Evolutionary conservation across 1,140 invertebrate genomes (phyloP).

Genomic region (Magallana angulata): DNA sequence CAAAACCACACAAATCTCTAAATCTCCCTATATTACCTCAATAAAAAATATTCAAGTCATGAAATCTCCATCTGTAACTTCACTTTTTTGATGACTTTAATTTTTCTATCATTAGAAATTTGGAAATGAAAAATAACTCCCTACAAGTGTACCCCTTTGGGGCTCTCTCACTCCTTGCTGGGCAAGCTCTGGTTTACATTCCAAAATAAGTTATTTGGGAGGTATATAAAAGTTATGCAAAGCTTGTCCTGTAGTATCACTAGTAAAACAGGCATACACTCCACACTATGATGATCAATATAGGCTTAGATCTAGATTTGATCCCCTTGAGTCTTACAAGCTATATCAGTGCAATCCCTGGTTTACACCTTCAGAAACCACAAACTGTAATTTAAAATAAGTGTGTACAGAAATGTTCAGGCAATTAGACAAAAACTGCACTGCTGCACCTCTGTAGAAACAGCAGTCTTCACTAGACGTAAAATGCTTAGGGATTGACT

Average conservation of each 20-base stretch:
- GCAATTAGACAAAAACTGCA: slow-evolving; percentile 25
- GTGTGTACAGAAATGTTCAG: background rate
- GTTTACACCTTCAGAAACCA: background rate
- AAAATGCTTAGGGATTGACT: background rate
- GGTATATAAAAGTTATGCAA: slow-evolving; percentile 16
- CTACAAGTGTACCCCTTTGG: no score
- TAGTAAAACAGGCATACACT: background rate
- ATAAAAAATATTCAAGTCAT: no score
- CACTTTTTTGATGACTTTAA: no score
- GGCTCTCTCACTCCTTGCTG: slow-evolving; percentile 12
- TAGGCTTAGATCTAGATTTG: no score
- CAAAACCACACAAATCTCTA: no score
- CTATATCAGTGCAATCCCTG: background rate
- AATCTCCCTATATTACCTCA: no score
- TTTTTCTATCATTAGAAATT: no score
- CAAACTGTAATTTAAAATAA: background rate
- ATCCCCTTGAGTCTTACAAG: no score
- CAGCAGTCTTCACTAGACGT: background rate
- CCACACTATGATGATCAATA: background rate
- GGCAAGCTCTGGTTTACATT: slow-evolving; percentile 4
- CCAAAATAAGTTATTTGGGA: slow-evolving; percentile 28
- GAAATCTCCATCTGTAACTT: no score
- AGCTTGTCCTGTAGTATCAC: background rate
- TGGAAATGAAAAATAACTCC: no score
- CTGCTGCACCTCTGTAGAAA: background rate